Evolutionary conservation across 2,888 invertebrate genomes (phyloP).

Genomic region (Parthenolecanium corni): DNA sequence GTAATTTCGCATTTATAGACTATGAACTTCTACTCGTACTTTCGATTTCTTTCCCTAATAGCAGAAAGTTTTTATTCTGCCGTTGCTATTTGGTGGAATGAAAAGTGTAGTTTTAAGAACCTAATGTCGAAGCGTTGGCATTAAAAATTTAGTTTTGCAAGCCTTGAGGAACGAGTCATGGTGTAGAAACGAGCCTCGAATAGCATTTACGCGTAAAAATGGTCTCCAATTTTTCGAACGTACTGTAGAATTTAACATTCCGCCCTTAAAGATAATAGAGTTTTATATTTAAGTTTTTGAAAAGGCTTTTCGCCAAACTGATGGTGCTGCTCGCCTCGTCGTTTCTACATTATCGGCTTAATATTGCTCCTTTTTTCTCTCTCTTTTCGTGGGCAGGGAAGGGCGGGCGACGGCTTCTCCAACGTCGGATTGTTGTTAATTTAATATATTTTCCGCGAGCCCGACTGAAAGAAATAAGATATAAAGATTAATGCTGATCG

Average conservation of each 20-base stretch:
- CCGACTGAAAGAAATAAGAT: constrained; percentile 17
- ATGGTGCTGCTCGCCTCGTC: constrained; percentile 17
- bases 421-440: constrained; percentile 23
- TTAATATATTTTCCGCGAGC: constrained; percentile 24
- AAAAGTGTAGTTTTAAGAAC: too few relatives aligned
- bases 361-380: constrained; percentile 26
- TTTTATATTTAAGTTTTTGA: constrained; percentile 1
- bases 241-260: constrained; percentile 3
- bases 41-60: too few relatives aligned
- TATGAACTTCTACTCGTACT: too few relatives aligned
- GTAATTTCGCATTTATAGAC: too few relatives aligned
- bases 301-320: constrained; percentile 6
- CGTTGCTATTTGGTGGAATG: too few relatives aligned
- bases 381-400: too few relatives aligned
- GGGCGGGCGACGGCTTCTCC: constrained; percentile 17
- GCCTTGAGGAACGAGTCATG: too few relatives aligned
- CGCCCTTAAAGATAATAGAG: constrained; percentile 19
- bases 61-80: too few relatives aligned
- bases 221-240: constrained; percentile 5
- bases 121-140: too few relatives aligned
- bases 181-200: too few relatives aligned
- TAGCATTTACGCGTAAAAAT: too few relatives aligned
- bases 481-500: constrained; percentile 26
- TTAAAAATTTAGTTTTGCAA: too few relatives aligned
- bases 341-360: constrained; percentile 12